Percentiles rank a stretch among this genome's conserved stretches.
Conservation (phyloP, 2,113 vertebrate species). For the Crotophaga sulcirostris region DNA sequence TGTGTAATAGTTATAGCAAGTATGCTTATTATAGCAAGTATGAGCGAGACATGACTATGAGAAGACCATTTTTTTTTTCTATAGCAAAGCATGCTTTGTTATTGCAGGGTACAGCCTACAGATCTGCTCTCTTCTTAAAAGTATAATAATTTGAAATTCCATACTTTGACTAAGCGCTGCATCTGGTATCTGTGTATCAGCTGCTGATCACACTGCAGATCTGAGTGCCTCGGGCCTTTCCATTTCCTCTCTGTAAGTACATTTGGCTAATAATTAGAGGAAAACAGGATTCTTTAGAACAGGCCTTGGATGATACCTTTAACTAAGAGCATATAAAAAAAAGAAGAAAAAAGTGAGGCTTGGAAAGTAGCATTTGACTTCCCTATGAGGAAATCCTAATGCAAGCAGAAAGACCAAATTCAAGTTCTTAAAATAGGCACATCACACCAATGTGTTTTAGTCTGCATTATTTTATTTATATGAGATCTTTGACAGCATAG, state of each 20-base stretch:
- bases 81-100: background rate
- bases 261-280: background rate
- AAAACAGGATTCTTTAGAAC: background rate
- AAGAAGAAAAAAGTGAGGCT: background rate
- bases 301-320: background rate
- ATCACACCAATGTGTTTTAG: background rate
- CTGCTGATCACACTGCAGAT: background rate
- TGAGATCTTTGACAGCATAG: background rate
- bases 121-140: background rate
- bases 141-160: background rate
- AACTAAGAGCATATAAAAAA: background rate
- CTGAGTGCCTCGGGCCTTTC: background rate
- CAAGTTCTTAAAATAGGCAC: background rate
- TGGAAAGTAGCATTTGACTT: background rate
- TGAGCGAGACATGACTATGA: background rate
- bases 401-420: background rate
- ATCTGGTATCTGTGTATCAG: background rate
- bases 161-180: background rate
- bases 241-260: background rate
- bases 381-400: background rate
- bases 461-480: background rate
- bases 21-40: no score
- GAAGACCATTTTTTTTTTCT: background rate
- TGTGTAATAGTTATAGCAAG: background rate
- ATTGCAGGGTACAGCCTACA: background rate